phyloP scores from a whole-genome alignment of 1,140 invertebrate genomes.

The Aphelenchoides fujianensis region DNA sequence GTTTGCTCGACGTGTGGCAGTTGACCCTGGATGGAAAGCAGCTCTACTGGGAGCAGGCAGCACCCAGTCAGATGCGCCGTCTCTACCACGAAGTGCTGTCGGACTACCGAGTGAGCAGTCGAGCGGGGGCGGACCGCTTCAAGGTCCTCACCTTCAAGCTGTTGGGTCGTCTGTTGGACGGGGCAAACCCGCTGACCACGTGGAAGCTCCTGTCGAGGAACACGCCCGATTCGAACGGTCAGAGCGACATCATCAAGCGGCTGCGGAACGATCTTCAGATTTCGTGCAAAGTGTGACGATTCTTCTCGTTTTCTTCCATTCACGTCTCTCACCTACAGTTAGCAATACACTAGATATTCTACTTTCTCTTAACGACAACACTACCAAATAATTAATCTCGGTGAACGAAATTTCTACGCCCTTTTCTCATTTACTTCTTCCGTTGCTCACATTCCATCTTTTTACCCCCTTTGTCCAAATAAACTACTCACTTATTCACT shows the following conservation, averaged over 20 bases:
- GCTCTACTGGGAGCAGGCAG: conserved; percentile 47
- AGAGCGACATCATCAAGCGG: conserved; percentile 3
- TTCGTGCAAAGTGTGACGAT: neutral
- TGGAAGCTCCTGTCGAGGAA: conserved; percentile 63
- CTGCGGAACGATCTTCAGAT: neutral
- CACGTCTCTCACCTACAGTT: too few species aligned
- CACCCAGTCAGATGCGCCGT: conserved; percentile 26
- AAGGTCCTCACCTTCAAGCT: conserved; percentile 67
- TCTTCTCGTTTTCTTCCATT: too few species aligned
- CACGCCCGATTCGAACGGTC: neutral
- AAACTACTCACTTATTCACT: too few species aligned
- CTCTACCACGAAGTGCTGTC: conserved; percentile 37
- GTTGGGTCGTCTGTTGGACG: conserved; percentile 73
- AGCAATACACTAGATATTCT: too few species aligned
- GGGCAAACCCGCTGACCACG: conserved; percentile 74
- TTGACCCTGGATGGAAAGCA: conserved; percentile 23
- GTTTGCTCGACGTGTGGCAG: conserved; percentile 53
- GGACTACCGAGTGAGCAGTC: conserved; percentile 11
- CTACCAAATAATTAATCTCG: too few species aligned
- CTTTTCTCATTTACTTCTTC: too few species aligned
- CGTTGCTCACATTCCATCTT: too few species aligned
- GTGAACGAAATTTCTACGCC: too few species aligned
- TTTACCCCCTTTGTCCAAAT: too few species aligned
- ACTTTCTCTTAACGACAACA: too few species aligned
- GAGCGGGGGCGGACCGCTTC: conserved; percentile 16